Percentiles rank a stretch among this genome's conserved stretches.
phyloP scores from a whole-genome alignment of 2,797 vertebrate species.

The Gila robusta region DNA sequence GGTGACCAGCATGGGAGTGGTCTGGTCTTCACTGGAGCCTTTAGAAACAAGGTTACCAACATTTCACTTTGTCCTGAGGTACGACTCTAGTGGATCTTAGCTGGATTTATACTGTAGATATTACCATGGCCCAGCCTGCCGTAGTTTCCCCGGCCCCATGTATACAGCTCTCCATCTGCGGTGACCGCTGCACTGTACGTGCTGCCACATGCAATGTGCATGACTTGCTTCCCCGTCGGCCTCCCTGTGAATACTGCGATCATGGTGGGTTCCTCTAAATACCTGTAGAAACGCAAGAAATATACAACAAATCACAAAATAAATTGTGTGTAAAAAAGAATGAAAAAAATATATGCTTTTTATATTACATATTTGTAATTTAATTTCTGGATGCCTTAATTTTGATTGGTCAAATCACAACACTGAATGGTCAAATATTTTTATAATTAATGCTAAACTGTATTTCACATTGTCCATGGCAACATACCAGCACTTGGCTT shows the following conservation, averaged over 20 bases:
- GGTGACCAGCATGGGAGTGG: constrained; percentile 92
- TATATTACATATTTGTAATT: neutral
- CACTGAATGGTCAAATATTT: neutral
- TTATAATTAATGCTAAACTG: neutral
- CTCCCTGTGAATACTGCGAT: constrained; percentile 92
- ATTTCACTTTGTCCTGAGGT: neutral
- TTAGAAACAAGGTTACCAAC: constrained; percentile 7
- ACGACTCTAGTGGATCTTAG: neutral
- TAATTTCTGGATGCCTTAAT: neutral
- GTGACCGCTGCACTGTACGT: constrained; percentile 96
- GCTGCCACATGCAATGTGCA: constrained; percentile 94
- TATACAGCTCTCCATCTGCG: constrained; percentile 95
- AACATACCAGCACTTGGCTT: neutral
- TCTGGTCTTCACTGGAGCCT: constrained; percentile 98
- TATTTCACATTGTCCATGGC: neutral
- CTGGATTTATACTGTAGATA: neutral
- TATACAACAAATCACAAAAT: neutral
- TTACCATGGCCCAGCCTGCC: constrained; percentile 95
- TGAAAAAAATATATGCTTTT: neutral
- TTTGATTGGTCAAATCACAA: neutral
- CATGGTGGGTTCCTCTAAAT: constrained; percentile 92
- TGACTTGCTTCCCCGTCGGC: constrained; percentile 91
- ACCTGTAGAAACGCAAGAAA: constrained; percentile 73
- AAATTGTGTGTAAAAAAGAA: neutral
- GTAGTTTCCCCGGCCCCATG: constrained; percentile 97